Evolutionary conservation across 2,888 invertebrate species (phyloP).

Genomic region (Camptogramma bilineatum): DNA sequence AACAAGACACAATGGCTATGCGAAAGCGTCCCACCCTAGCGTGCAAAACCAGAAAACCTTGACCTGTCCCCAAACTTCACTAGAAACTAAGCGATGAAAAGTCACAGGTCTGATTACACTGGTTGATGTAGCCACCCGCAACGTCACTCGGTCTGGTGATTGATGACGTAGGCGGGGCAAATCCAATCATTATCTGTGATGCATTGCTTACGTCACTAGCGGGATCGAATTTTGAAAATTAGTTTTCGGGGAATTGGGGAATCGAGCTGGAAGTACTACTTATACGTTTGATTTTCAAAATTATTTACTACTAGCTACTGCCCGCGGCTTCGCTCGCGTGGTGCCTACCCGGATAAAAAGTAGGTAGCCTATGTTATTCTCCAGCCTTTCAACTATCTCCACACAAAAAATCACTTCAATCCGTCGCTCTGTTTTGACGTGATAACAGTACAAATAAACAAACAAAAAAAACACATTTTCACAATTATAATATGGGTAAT

Average conservation of each 20-base stretch:
- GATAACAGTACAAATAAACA: no score
- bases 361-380: no score
- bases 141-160: slow-evolving; percentile 78
- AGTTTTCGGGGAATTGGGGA: slow-evolving; percentile 43
- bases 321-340: no score
- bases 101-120: slow-evolving; percentile 58
- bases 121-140: slow-evolving; percentile 64
- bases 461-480: no score
- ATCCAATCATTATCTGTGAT: slow-evolving; percentile 85
- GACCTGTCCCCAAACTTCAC: slow-evolving; percentile 50
- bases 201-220: slow-evolving; percentile 81
- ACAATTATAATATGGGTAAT: no score
- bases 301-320: neutral
- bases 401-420: no score
- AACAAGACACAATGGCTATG: slow-evolving; percentile 83
- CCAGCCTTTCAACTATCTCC: no score
- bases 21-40: slow-evolving; percentile 71
- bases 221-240: slow-evolving; percentile 64
- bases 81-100: slow-evolving; percentile 32
- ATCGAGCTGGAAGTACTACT: slow-evolving; percentile 1
- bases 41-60: slow-evolving; percentile 51
- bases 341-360: no score
- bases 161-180: slow-evolving; percentile 84
- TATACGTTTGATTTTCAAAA: neutral
- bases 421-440: no score